Evolutionary conservation across 2,797 vertebrate species (phyloP), one percentile per base, ranked within the genome.

Genomic region (Parauchenoglanis ngamensis): DNA sequence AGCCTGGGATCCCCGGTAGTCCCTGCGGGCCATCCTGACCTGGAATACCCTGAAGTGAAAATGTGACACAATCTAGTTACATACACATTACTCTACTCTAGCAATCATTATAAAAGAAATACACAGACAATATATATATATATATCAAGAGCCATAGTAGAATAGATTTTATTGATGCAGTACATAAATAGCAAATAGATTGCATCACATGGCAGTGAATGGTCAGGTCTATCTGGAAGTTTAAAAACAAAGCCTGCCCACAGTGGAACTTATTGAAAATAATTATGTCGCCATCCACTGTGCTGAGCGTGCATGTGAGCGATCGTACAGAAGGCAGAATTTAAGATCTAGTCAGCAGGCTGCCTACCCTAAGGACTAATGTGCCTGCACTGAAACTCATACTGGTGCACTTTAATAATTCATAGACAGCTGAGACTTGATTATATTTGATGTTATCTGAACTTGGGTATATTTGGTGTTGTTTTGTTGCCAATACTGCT

Each of bases 1-100:
- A 99, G 88, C 98, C 98, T 89, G 98, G 98, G 92, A 99, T 98
- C 67, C 98, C 98, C 72, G 92, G 88, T 19, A 93, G 78, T 85
- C 98, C 98, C 7, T 96, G 96, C 0, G 97, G 97, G 0, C 98
- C 98, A 63, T 99, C 98, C 84, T 98, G 97, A 93, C 98, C 98
- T 89, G 98, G 98, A 92, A 99, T 96, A 23, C 97, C 98, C 98
- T 99, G 84, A n/a, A 1, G 40, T 88, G 83, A 3, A 35, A 67
- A 76, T 35, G 76, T 78, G 13, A 84, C 23, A 73, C 44, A 75
- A 86, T 1, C 80, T 57, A 89, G 8, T 77, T 40, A 88, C 12
- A 52, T 23, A 40, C 75, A 80, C 19, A 59, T 40, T 84, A 40
- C 0, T 49, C 11, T 54, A 54, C 11, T 75, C 0, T 4, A 75